phyloP scores from a whole-genome alignment of 2,888 invertebrate species.

The Rhyacophila evoluta region DNA sequence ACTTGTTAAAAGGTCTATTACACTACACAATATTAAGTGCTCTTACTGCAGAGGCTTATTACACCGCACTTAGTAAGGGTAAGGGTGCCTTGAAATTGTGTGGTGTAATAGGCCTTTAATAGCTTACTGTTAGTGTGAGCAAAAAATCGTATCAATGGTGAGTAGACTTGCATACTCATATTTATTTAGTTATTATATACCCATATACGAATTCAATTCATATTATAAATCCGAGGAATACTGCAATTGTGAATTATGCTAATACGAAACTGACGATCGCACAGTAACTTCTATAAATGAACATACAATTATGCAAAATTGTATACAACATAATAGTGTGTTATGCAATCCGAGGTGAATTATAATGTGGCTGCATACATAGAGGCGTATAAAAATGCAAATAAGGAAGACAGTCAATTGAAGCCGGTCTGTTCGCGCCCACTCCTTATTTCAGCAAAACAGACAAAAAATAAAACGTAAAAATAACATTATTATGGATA shows the following conservation, averaged over 20 bases:
- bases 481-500: too few relatives aligned
- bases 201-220: background rate
- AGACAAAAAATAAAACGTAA: background rate
- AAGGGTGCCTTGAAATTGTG: too few relatives aligned
- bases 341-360: background rate
- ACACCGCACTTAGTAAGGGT: too few relatives aligned
- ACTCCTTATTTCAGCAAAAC: background rate
- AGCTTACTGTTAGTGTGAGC: background rate
- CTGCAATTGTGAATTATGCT: background rate
- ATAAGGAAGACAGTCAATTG: constrained; percentile 9
- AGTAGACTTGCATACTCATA: too few relatives aligned
- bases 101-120: too few relatives aligned
- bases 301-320: background rate
- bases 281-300: background rate
- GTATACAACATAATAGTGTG: background rate
- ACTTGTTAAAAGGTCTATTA: too few relatives aligned
- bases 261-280: background rate
- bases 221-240: background rate
- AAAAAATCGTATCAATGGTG: background rate
- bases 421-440: background rate
- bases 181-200: background rate
- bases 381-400: background rate
- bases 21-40: too few relatives aligned
- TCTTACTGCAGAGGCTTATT: too few relatives aligned
- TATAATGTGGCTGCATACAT: background rate